Evolutionary conservation across 2,888 invertebrate genomes (phyloP), one percentile per base, ranked within the genome.

Genomic region (Amiota mariae): DNA sequence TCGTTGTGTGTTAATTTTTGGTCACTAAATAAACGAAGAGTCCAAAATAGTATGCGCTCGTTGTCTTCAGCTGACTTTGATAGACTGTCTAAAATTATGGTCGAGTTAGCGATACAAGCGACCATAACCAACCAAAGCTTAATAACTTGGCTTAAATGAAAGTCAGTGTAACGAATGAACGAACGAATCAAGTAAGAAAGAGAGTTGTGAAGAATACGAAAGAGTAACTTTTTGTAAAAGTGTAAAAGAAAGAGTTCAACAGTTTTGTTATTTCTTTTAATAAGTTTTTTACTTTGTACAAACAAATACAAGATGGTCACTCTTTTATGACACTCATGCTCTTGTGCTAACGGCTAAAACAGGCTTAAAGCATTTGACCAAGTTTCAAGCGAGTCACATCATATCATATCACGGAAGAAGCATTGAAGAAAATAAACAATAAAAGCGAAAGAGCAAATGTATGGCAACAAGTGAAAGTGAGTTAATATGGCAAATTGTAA

Each of bases 391-490:
- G 36, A 36, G 6, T 36, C 36, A 36, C 36, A 36, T 6, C 36
- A 36, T 47, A 36, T 24, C 57, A 49, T 18, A 61, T 59, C 59
- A 78, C 86, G 86, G 86, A 85, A 84, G 85, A 82, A 71, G 57
- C 57, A 13, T 36, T n/a, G 49, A 18, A n/a, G 51, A 68, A 68
- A 20, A 68, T 51, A 78, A 76, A 72, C 72, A 76, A 77, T 36
- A 13, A 13, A 51, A 66, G 67, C 72, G 18, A 15, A 81, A 80
- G 76, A 54, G 24, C 13, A 24, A 70, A 72, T 48, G 63, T 67
- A 61, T 67, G 64, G 24, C 70, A 73, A 77, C 77, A 79, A 86
- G 87, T 87, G 87, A 87, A 87, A 87, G 87, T 88, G 80, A 80
- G 79, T 78, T 79, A 80, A 74, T 77, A 70, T 76, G 77, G 76